Percentiles rank a stretch among this genome's conserved stretches.
These are phyloP conservation scores for Benitochromis conjunctus DNA, from an alignment of 2,113 vertebrate genomes.

Conservation along the genomic window DNA sequence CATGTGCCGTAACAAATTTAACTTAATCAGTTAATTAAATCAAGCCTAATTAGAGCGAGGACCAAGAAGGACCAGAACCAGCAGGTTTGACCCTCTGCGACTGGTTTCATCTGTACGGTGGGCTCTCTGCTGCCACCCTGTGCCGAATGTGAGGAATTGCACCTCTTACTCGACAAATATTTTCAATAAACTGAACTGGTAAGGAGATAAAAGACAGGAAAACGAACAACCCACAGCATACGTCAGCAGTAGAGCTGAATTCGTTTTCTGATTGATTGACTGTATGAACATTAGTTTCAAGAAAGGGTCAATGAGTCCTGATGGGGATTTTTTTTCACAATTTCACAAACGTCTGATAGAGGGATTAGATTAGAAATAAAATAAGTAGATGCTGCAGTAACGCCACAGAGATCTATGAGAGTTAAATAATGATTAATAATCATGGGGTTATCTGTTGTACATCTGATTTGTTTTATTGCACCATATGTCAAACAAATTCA, in stretches of 20 bases:
- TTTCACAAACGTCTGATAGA: background rate
- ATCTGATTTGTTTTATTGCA: background rate
- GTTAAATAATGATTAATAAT: background rate
- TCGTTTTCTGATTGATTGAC: background rate
- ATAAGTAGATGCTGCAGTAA: background rate
- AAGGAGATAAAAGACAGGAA: background rate
- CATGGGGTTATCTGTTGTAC: background rate
- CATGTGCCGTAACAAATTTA: background rate
- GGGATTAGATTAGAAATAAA: background rate
- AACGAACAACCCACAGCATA: background rate
- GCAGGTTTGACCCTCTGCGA: background rate
- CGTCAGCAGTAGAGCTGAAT: background rate
- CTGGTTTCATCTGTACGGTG: background rate
- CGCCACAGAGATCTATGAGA: background rate
- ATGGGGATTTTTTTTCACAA: background rate
- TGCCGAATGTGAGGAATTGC: background rate
- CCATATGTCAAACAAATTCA: background rate
- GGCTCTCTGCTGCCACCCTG: constrained; percentile 31
- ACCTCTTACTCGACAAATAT: background rate
- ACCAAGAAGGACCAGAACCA: background rate
- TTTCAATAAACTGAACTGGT: background rate
- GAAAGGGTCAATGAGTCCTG: background rate
- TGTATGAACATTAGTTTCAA: background rate
- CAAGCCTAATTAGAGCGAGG: constrained; percentile 2
- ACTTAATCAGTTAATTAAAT: constrained; percentile 21